Conservation (phyloP, 2,797 vertebrate genomes). For the Chaenodraco wilsoni region DNA sequence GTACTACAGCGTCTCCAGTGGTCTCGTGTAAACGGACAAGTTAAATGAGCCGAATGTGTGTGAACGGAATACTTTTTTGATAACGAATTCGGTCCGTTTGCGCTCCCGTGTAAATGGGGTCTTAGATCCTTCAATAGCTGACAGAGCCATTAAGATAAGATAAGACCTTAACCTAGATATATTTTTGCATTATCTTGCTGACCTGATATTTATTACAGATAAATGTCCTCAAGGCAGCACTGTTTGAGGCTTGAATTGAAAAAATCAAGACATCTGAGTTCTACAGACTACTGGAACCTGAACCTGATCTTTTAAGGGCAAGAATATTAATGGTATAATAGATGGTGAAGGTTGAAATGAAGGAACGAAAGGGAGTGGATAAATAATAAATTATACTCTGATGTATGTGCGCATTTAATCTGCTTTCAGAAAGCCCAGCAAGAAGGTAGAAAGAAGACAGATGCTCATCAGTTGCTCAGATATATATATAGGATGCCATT, state of each 20-base stretch:
- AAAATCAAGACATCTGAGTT: conserved; percentile 48
- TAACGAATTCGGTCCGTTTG: no score
- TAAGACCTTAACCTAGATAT: conserved; percentile 38
- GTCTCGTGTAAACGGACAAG: no score
- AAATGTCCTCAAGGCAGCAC: conserved; percentile 34
- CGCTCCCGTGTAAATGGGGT: no score
- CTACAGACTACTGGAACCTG: conserved; percentile 20
- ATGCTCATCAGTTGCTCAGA: conserved; percentile 12
- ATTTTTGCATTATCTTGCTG: conserved; percentile 52
- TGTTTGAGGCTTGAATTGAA: conserved; percentile 40
- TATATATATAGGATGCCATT: background rate
- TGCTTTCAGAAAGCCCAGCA: conserved; percentile 26
- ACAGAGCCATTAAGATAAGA: conserved; percentile 8
- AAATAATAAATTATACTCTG: conserved; percentile 51
- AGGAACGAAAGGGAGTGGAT: conserved; percentile 44
- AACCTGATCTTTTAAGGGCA: conserved; percentile 42
- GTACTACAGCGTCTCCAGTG: no score
- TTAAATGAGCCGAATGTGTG: no score
- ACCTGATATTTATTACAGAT: conserved; percentile 45
- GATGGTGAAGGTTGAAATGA: conserved; percentile 54
- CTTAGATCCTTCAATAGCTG: conserved; percentile 40
- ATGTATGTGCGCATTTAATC: conserved; percentile 38
- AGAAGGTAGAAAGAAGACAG: conserved; percentile 11
- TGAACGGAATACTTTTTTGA: no score
- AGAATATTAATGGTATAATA: conserved; percentile 64